phyloP scores from a whole-genome alignment of 2,113 vertebrate genomes.

The Ailuropoda melanoleuca region DNA sequence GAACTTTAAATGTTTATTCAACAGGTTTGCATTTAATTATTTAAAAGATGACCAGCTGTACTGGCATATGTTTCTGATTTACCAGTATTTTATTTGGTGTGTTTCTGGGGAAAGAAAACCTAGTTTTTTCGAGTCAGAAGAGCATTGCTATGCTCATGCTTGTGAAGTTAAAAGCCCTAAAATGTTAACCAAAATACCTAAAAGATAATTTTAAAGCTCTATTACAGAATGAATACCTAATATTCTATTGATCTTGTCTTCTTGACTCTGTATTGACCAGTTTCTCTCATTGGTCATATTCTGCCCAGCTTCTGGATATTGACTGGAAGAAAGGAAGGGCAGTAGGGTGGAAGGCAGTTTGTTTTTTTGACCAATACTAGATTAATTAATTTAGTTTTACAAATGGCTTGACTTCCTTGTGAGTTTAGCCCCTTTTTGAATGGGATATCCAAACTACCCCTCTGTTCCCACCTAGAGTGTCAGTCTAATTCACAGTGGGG shows the following conservation, averaged over 20 bases:
- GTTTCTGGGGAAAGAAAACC: neutral
- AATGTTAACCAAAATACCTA: neutral
- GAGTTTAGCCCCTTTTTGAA: neutral
- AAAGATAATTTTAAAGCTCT: neutral
- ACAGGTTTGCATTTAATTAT: neutral
- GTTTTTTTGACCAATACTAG: neutral
- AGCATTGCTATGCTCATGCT: neutral
- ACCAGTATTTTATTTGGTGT: neutral
- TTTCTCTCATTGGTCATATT: neutral
- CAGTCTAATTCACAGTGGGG: neutral
- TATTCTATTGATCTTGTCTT: neutral
- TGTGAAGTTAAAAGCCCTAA: neutral
- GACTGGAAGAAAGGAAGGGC: neutral
- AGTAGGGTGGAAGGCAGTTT: neutral
- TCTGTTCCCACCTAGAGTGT: neutral
- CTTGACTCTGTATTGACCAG: neutral
- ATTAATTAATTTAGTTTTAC: neutral
- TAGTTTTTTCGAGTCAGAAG: neutral
- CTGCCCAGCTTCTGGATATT: neutral
- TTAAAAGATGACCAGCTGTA: neutral
- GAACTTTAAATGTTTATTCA: neutral
- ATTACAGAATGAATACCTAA: neutral
- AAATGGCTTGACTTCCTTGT: neutral
- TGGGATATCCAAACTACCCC: accelerated
- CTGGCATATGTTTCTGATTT: neutral